Evolutionary conservation across 2,888 invertebrate genomes (phyloP).

Genomic region (Orthosia cruda): DNA sequence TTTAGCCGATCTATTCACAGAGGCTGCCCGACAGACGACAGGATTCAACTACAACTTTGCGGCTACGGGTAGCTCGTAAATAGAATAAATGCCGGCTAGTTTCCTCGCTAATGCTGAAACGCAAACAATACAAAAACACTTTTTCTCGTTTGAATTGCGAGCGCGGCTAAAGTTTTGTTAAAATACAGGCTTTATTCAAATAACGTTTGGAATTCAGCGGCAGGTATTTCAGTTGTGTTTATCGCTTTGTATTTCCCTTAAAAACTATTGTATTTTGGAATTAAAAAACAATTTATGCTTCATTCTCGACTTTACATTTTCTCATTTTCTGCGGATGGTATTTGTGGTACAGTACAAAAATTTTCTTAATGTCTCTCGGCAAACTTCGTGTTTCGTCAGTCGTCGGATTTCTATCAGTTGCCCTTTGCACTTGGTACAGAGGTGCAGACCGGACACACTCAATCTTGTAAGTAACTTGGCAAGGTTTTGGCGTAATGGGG

Average conservation of each 20-base stretch:
- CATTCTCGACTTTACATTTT: slow-evolving; percentile 29
- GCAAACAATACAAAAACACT: slow-evolving; percentile 63
- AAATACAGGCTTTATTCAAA: slow-evolving; percentile 59
- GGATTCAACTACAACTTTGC: slow-evolving; percentile 76
- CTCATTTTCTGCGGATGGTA: slow-evolving; percentile 11
- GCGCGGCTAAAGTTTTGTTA: slow-evolving; percentile 51
- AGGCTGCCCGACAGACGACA: slow-evolving; percentile 72
- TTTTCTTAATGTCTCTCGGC: too few species aligned
- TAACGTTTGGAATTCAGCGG: slow-evolving; percentile 56
- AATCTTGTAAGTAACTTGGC: too few species aligned
- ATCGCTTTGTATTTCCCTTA: slow-evolving; percentile 56
- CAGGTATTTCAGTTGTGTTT: slow-evolving; percentile 61
- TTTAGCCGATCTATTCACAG: slow-evolving; percentile 87
- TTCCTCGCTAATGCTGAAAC: slow-evolving; percentile 67
- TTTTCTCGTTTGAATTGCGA: slow-evolving; percentile 59
- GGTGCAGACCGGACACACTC: too few species aligned
- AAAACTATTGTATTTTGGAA: slow-evolving; percentile 43
- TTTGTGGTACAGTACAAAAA: neutral
- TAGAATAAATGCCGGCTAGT: slow-evolving; percentile 70
- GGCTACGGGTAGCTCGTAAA: slow-evolving; percentile 67
- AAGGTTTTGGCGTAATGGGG: too few species aligned
- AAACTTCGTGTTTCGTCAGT: too few species aligned
- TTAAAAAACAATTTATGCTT: slow-evolving; percentile 49
- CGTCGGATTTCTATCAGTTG: too few species aligned
- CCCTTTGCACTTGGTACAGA: too few species aligned